Base-by-base conservation (phyloP, 1,140 invertebrate genomes). In the Monomorium pharaonis region DNA sequence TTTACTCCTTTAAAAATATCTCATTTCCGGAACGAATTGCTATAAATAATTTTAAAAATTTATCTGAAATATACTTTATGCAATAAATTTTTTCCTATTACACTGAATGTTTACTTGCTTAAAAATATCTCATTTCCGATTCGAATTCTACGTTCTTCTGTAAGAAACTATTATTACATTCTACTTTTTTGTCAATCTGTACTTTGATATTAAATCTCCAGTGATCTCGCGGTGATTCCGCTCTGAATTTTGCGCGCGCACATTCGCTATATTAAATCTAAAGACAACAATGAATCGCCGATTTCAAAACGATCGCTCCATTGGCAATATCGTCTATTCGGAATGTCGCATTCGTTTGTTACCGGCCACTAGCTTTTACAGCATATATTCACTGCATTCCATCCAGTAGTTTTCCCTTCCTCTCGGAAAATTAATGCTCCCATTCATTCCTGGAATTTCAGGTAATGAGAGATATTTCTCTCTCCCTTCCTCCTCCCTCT, bases 401-500 rank as follows among this genome's bases (percentile, higher is more conserved):
- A 58, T 88, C 76, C 56, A 86, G 62, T 65, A 76, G 87, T 67
- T 88, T 70, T 69, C 62, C 63, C n/a, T 47, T 65, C 21, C 70
- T 85, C 76, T 83, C 37, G 67, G 51, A 81, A 37, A 89, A 89
- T 88, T 89, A 85, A 86, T 88, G 84, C 54, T 49, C 54, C 76
- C 76, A 89, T 89, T 86, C 88, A 70, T 86, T 88, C 80, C 76
- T 63, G 75, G 88, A 88, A 86, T 89, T 88, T 76, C 86, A 81
- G 54, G 44, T 89, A 81, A 89, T 88, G 84, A 89, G 76, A 86
- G 54, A 77, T 86, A 24, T 60, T 49, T 84, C 58, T 86, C 47
- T 63, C 21, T 67, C 30, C 10, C 10, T 0, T 14, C 5, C 2
- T 4, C 42, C 42, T 14, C 6, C 0, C 27, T 6, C 24, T 10